Evolutionary conservation across 2,888 invertebrate species (phyloP), one percentile per base, ranked within the genome.

Genomic region (Cinara cedri): DNA sequence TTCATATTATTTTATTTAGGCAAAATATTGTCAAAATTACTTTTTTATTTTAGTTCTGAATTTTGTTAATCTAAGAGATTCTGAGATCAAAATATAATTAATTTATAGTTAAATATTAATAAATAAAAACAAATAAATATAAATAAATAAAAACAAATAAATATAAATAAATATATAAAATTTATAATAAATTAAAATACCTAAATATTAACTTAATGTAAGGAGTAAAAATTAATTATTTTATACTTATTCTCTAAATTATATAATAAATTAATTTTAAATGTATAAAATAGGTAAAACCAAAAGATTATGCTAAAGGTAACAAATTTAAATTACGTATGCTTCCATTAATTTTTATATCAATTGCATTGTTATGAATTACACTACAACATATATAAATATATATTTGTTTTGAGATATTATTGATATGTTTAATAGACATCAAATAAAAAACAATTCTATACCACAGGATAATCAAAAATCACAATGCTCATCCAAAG

Each of bases 221-320:
- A 49, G 24, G 49, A 46, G 16, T 66, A 24, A 24, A 66, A 66
- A 49, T 66, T 1, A 65, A 66, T 24, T 42, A n/a, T n/a, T 62
- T 46, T 66, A 46, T 1, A 21, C 21, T 49, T 66, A 66, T 21
- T 46, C 14, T 24, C 16, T 49, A 62, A n/a, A 16, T 54, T 24
- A 55, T 3, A 11, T 24, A 24, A 65, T 19, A 9, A 44, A 49
- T 16, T 6, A 49, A 66, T 65, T 46, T 21, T 44, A 44, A 10
- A 19, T 46, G 13, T 13, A 34, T 34, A 34, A 34, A 34, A 34
- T 34, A 34, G 34, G 34, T 34, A 34, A 34, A 34, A 34, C 3
- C 3, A 34, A 34, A 34, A 14, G 8, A 14, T 24, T 49, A 21
- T 49, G 21, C 16, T 49, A 21, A 24, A 66, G 21, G 46, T 46